These are phyloP conservation scores for Aplodontia rufa DNA, from an alignment of 2,113 vertebrate species.

Conservation along the genomic window DNA sequence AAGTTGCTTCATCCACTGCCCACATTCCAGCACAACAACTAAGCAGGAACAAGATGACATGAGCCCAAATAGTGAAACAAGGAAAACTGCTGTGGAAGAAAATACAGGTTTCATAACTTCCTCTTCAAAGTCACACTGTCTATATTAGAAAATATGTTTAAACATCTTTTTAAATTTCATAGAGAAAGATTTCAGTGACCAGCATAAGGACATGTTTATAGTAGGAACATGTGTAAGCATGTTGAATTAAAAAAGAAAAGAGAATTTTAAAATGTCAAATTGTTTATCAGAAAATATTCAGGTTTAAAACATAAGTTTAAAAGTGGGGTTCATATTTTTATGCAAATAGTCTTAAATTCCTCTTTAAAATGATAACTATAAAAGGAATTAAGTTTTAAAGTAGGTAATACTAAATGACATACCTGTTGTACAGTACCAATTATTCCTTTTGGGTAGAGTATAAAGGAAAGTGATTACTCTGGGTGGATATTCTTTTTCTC, in stretches of 20 bases:
- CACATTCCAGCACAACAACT: slow-evolving; percentile 48
- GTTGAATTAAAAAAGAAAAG: slow-evolving; percentile 5
- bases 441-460: slow-evolving; percentile 40
- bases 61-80: slow-evolving; percentile 40
- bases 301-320: slow-evolving; percentile 29
- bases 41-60: slow-evolving; percentile 4
- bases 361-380: slow-evolving; percentile 6
- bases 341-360: slow-evolving; percentile 22
- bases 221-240: neutral
- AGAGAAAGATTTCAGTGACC: neutral
- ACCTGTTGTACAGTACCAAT: neutral
- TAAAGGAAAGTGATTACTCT: slow-evolving; percentile 67
- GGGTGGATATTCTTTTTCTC: neutral
- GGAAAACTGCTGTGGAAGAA: slow-evolving; percentile 9
- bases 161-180: neutral
- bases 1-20: slow-evolving; percentile 65
- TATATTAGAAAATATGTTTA: neutral
- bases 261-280: slow-evolving; percentile 36
- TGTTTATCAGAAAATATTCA: neutral
- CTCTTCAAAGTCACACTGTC: neutral
- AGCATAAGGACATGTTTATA: neutral
- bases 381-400: slow-evolving; percentile 44
- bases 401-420: slow-evolving; percentile 46
- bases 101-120: slow-evolving; percentile 25
- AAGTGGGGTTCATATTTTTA: slow-evolving; percentile 9